Evolutionary conservation across 1,140 invertebrate species (phyloP).

Genomic region (Himalopsyche phryganea): DNA sequence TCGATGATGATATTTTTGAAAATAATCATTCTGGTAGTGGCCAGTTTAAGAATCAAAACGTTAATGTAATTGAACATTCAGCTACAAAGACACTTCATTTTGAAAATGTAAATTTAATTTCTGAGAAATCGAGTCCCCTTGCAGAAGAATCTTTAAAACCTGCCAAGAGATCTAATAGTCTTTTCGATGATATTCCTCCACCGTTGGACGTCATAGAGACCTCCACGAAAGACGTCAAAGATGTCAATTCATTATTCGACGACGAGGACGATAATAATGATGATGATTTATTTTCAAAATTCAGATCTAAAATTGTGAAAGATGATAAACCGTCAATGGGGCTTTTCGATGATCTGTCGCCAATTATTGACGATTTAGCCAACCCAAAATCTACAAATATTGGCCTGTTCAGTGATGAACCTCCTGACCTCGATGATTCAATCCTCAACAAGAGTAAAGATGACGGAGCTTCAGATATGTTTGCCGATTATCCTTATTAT

Average conservation of each 20-base stretch:
- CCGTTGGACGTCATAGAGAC: conserved; percentile 12
- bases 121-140: no score
- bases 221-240: conserved; percentile 1
- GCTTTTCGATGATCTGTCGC: conserved; percentile 6
- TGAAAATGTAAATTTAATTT: no score
- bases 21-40: no score
- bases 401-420: conserved; percentile 25
- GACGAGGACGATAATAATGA: conserved; percentile 21
- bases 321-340: conserved; percentile 2
- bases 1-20: no score
- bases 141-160: neutral
- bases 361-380: neutral
- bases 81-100: no score
- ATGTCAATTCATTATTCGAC: conserved; percentile 25
- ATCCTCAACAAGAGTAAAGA: conserved; percentile 1
- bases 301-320: conserved; percentile 33
- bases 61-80: no score
- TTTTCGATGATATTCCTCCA: conserved; percentile 19
- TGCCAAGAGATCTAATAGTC: conserved; percentile 8
- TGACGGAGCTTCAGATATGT: conserved; percentile 6
- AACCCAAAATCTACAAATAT: conserved; percentile 1
- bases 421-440: conserved; percentile 23
- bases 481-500: conserved; percentile 24
- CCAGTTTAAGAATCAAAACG: no score
- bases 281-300: conserved; percentile 27